phyloP scores from a whole-genome alignment of 2,888 invertebrate genomes.

The Brachylomia viminalis region DNA sequence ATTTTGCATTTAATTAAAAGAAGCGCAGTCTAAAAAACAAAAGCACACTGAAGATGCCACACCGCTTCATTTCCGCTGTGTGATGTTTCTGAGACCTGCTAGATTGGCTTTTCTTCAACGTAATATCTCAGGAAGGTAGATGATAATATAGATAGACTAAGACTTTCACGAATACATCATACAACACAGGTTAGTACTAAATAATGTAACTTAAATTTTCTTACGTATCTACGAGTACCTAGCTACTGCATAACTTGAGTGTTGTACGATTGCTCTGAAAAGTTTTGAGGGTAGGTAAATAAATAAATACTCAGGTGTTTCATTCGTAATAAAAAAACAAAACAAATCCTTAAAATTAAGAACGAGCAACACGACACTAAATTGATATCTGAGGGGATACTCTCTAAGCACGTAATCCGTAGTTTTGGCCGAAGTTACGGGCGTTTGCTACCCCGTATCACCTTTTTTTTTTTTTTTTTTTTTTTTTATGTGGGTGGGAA shows the following conservation, averaged over 20 bases:
- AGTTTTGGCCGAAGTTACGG: no score
- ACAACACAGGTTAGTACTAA: background rate
- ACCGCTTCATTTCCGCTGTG: no score
- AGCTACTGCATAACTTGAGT: background rate
- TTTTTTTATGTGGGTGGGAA: no score
- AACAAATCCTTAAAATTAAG: no score
- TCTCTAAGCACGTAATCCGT: no score
- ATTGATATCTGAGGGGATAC: no score
- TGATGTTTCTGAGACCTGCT: background rate
- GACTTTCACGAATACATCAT: conserved; percentile 25
- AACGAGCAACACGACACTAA: no score
- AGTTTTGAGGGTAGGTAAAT: background rate
- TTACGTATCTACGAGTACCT: background rate
- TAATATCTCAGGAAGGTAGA: conserved; percentile 38
- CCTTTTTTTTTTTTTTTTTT: no score
- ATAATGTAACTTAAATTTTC: background rate
- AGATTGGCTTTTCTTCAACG: conserved; percentile 18
- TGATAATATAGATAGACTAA: conserved; percentile 19
- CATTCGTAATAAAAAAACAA: no score
- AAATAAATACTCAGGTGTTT: background rate
- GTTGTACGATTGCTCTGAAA: conserved; percentile 1
- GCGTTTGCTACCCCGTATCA: no score
- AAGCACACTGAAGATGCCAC: background rate
- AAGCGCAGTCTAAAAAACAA: background rate
- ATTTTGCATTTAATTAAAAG: background rate